Base-by-base conservation (phyloP, 2,888 invertebrate genomes). In the Patella caerulea region DNA sequence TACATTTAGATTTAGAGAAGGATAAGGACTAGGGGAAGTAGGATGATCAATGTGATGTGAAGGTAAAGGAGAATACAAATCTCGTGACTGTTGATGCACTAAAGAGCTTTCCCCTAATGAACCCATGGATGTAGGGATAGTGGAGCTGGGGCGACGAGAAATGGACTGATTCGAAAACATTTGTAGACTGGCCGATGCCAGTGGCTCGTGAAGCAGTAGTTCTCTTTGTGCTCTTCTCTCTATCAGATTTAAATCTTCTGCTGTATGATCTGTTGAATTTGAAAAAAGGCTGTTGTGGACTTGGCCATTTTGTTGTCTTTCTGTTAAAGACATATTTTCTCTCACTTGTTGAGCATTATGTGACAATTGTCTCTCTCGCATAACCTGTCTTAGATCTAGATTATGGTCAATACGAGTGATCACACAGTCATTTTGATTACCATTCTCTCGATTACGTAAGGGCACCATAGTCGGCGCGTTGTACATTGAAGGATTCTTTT, bases 391-490 rank as follows among this genome's bases (percentile, higher is more conserved):
- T 17, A 59, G 15, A 52, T 76, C 72, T 54, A 72, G 72, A 19
- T 72, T 72, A 17, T 73, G 72, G 52, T 72, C 72, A 19, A 71
- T 65, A 52, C 59, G 70, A 12, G 76, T 72, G 17, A 76, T 71
- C 12, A 71, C 70, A 54, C 75, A 70, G n/a, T 71, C 70, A 12
- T 34, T 55, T 54, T 56, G 52, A 17, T 77, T 73, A 55, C 55
- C 54, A 56, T 72, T 75, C 65, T 75, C 74, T 11, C 79, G 76
- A 14, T 79, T 76, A 56, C 77, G 70, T 14, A 82, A 75, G 29
- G 83, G 82, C 17, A 81, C 83, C 82, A 81, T 80, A 19, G 81
- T 82, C 15, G 82, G 83, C n/a, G 81, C 78, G 45, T 69, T 72
- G 65, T 75, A 77, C 70, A 79, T 78, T 69, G 79, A 78, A 54